phyloP scores from a whole-genome alignment of 2,888 invertebrate species.

The Tiliacea aurago region DNA sequence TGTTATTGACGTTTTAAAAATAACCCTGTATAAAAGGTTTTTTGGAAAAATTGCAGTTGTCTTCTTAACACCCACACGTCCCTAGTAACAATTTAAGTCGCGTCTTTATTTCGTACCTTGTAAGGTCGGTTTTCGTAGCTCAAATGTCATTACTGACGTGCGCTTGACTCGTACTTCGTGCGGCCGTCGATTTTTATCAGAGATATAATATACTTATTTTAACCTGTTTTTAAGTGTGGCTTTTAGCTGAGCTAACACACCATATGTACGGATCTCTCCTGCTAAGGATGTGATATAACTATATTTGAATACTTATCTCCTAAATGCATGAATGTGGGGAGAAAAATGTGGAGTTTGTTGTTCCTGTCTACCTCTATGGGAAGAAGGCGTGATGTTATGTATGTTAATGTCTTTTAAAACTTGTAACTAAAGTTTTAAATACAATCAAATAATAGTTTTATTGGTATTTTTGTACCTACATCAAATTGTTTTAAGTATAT shows the following conservation, averaged over 20 bases:
- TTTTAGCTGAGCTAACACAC: slow-evolving; percentile 20
- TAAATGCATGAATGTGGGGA: slow-evolving; percentile 1
- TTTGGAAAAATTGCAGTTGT: neutral
- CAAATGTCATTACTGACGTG: slow-evolving; percentile 3
- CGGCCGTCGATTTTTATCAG: slow-evolving; percentile 19
- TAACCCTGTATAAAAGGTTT: too few species aligned
- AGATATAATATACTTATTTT: slow-evolving; percentile 33
- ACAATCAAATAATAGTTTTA: slow-evolving; percentile 55
- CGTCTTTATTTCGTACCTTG: neutral
- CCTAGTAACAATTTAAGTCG: neutral
- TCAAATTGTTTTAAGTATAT: slow-evolving; percentile 37
- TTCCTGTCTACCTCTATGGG: slow-evolving; percentile 15
- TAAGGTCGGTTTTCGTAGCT: slow-evolving; percentile 2
- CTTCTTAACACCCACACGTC: slow-evolving; percentile 1
- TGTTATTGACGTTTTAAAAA: too few species aligned
- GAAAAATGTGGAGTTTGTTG: slow-evolving; percentile 11
- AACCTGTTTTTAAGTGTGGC: slow-evolving; percentile 35
- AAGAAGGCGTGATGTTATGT: slow-evolving; percentile 14
- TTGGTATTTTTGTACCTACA: slow-evolving; percentile 53
- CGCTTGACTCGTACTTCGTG: neutral
- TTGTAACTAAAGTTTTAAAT: slow-evolving; percentile 27
- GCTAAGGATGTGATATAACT: slow-evolving; percentile 51
- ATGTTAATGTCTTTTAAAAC: slow-evolving; percentile 27
- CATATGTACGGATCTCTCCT: slow-evolving; percentile 43
- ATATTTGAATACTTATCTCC: slow-evolving; percentile 30